Evolutionary conservation across 2,888 invertebrate species (phyloP), one percentile per base, ranked within the genome.

Genomic region (Torymus tubicola): DNA sequence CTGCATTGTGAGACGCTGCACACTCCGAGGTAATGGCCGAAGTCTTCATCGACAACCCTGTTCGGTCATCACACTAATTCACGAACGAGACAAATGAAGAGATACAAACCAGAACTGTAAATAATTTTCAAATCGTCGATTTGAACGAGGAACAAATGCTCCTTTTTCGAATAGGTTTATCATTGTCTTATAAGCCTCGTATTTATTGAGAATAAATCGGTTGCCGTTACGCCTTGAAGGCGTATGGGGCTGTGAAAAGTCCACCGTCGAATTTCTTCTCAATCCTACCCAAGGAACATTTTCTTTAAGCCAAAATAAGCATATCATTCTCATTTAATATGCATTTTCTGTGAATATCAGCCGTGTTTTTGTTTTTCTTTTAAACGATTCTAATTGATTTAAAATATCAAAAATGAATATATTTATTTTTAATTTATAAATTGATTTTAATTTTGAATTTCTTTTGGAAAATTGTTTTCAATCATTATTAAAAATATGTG

Each of bases 161-260:
- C 63, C 83, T 82, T 31, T 84, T 87, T 86, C 76, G 85, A 85
- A 85, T 87, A 86, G 85, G 82, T 85, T 83, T 85, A 86, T 83
- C 83, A 85, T 81, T 85, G 82, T 84, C 84, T 63, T 81, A 84
- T 82, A 83, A 85, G 83, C 84, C 85, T 85, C 87, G 87, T 89
- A 90, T 89, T 90, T 89, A 89, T 90, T 89, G 85, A 83, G 85
- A 88, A 87, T 88, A 88, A 89, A 89, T 85, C 84, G 82, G 81
- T 82, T 82, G 77, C 73, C 83, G 76, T 83, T 77, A 77, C 71
- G 63, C 67, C 70, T 82, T 57, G 24, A 69, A 82, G 72, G 58
- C 31, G 80, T 65, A 80, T 81, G 79, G 81, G 68, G 60, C 81
- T 82, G 76, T 82, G 69, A 82, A 81, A 81, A 81, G 69, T 69